phyloP scores from a whole-genome alignment of 37 sponge, comb jelly and placozoan species.

The Trichoplax adhaerens region DNA sequence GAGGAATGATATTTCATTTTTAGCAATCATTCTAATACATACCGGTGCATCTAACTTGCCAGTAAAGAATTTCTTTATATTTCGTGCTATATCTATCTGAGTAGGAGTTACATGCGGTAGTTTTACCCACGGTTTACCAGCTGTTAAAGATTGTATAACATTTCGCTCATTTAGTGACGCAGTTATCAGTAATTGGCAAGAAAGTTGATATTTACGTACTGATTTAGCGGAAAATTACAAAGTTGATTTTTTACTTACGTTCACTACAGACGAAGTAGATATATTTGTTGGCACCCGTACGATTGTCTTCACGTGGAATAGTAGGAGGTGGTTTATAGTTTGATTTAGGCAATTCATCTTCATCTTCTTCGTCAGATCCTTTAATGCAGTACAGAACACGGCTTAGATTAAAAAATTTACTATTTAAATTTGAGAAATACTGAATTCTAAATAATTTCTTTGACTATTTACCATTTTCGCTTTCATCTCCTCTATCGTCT shows the following conservation, averaged over 20 bases:
- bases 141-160: slow-evolving; percentile 10
- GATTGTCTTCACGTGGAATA: slow-evolving; percentile 74
- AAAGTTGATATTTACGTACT: no score
- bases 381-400: no score
- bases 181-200: no score
- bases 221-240: neutral
- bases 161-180: no score
- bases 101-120: slow-evolving; percentile 89
- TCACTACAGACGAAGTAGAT: slow-evolving; percentile 90
- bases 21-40: neutral
- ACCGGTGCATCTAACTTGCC: slow-evolving; percentile 63
- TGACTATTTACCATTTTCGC: neutral
- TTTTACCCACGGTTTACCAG: slow-evolving; percentile 79
- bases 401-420: no score
- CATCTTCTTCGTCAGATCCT: slow-evolving; percentile 27
- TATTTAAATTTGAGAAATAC: no score
- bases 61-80: slow-evolving; percentile 78
- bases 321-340: slow-evolving; percentile 89
- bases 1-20: no score
- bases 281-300: slow-evolving; percentile 88
- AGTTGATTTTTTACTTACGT: slow-evolving; percentile 32
- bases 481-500: slow-evolving; percentile 5
- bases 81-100: slow-evolving; percentile 54
- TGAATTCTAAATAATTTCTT: neutral
- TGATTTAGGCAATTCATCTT: slow-evolving; percentile 62